Conservation (phyloP, 2,113 vertebrate genomes). For the Oceanites oceanicus region DNA sequence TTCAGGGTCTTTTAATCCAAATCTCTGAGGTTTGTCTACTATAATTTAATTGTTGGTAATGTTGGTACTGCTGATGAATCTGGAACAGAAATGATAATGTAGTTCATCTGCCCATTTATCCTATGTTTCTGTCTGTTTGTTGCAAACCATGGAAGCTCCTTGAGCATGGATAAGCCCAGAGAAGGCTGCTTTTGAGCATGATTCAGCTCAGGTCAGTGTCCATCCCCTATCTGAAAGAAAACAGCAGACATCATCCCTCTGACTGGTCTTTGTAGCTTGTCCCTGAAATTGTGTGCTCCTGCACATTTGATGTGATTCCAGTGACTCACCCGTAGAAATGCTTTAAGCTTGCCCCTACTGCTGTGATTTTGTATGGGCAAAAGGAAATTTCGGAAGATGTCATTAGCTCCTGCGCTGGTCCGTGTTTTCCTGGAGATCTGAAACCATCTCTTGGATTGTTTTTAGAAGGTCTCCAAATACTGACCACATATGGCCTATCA, state of each 20-base stretch:
- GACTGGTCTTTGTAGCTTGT: not conserved
- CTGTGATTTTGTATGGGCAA: not conserved
- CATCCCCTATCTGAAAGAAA: not conserved
- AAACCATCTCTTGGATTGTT: not conserved
- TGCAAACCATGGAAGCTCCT: not conserved
- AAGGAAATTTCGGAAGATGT: not conserved
- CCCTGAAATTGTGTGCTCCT: not conserved
- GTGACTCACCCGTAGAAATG: not conserved
- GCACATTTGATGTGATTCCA: not conserved
- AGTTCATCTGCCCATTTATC: not conserved
- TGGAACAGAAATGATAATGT: not conserved
- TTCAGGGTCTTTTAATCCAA: not conserved
- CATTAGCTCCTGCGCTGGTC: not conserved
- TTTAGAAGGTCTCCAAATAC: not conserved
- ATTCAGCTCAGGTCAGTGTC: not conserved
- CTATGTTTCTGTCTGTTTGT: not conserved
- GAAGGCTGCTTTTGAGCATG: not conserved
- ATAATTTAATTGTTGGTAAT: no score
- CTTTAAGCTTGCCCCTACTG: not conserved
- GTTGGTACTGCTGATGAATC: not conserved
- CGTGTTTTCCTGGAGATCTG: not conserved
- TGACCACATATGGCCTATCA: not conserved
- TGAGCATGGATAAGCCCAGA: not conserved
- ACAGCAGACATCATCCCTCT: not conserved
- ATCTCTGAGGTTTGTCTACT: not conserved